These are phyloP conservation scores for Neomorphus geoffroyi DNA, from an alignment of 2,797 vertebrate genomes.

Conservation along the genomic window DNA sequence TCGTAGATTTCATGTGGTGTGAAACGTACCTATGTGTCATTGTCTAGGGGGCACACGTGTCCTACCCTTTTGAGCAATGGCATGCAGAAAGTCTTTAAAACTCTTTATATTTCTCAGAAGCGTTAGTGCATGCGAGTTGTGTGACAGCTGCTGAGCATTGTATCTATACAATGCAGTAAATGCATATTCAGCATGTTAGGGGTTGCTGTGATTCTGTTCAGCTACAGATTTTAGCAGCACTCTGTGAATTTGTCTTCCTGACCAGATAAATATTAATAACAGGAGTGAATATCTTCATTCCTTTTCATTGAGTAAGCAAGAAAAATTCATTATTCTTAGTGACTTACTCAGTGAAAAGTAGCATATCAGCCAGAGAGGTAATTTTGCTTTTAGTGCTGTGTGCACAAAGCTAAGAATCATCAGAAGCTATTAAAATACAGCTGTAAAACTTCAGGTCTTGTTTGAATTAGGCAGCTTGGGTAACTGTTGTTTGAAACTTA, in stretches of 20 bases:
- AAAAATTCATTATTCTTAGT: background rate
- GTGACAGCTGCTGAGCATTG: background rate
- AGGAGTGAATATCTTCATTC: background rate
- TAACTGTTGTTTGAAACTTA: background rate
- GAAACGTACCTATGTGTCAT: background rate
- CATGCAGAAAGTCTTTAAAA: background rate
- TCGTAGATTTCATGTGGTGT: background rate
- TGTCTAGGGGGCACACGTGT: background rate
- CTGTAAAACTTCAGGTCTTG: background rate
- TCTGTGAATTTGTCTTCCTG: background rate
- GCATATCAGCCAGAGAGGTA: background rate
- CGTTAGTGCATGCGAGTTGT: background rate
- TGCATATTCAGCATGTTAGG: background rate
- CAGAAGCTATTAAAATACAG: slow-evolving; percentile 24
- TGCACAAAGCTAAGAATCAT: background rate
- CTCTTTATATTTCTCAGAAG: background rate
- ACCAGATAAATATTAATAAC: background rate
- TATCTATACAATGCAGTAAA: background rate
- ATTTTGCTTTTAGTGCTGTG: background rate
- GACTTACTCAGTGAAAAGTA: background rate
- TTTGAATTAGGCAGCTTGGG: slow-evolving; percentile 9
- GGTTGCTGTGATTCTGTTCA: background rate
- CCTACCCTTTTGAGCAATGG: background rate
- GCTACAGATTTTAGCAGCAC: background rate
- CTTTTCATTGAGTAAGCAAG: background rate